These are phyloP conservation scores for Madoqua kirkii DNA, from an alignment of 2,113 vertebrate species.

Conservation along the genomic window DNA sequence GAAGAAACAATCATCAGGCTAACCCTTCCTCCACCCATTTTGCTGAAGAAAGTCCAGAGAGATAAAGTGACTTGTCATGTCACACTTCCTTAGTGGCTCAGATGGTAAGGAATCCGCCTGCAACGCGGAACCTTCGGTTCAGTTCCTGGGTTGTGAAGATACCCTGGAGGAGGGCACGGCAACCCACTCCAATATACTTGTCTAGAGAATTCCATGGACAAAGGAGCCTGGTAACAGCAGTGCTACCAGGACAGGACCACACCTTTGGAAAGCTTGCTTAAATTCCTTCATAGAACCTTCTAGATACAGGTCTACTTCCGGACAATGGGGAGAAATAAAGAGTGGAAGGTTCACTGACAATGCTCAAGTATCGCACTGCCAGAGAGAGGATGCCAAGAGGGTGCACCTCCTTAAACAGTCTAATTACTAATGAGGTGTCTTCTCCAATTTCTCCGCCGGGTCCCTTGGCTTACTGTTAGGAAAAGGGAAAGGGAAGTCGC, in stretches of 20 bases:
- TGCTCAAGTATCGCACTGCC: neutral
- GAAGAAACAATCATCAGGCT: neutral
- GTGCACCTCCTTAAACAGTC: neutral
- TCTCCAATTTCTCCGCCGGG: neutral
- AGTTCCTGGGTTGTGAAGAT: neutral
- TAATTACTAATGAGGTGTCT: neutral
- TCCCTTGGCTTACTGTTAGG: neutral
- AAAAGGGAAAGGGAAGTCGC: neutral
- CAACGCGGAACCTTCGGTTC: neutral
- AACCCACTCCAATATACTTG: neutral
- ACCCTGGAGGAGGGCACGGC: neutral
- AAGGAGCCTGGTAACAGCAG: neutral
- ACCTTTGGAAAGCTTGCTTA: neutral
- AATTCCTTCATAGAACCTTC: neutral
- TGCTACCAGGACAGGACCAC: neutral
- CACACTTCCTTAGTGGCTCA: neutral
- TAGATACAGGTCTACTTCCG: neutral
- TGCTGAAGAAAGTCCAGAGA: neutral
- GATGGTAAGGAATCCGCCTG: neutral
- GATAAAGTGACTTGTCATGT: neutral
- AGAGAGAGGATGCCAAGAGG: neutral
- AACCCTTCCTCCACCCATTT: neutral
- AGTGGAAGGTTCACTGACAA: neutral
- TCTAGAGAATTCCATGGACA: neutral
- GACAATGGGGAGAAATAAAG: neutral